Base-by-base conservation (phyloP, 2,888 invertebrate genomes). In the Harpalus rufipes region DNA sequence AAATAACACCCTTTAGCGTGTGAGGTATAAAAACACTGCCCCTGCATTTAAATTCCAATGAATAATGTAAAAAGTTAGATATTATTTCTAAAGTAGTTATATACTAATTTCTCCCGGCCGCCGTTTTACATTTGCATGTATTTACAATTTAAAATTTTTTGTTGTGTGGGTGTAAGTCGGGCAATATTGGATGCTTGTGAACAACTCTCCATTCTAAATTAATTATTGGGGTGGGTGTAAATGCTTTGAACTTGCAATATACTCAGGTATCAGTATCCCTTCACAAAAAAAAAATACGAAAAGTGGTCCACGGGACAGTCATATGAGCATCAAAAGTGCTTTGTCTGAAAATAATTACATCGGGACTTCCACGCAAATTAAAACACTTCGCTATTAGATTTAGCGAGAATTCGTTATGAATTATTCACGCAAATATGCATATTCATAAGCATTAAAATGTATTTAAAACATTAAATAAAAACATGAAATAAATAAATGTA, bases 221-320 rank as follows among this genome's bases (percentile, higher is more conserved):
- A 81, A 81, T 81, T 81, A 81, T 65, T 65, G 44, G 68, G 51
- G 63, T 41, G 59, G 8, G 25, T 59, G 16, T 39, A 59, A n/a
- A 16, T 18, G 41, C 81, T 81, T 81, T 81, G 81, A 81, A 68
- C 81, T 81, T 21, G 65, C 81, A 65, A 81, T 81, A 81, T 81
- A 7, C 21, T 10, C 16, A 4, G 59, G 14, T 18, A 7, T 32
- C 12, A 7, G 39, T 16, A 5, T 7, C 39, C 1, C 68, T 68
- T 68, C n/a, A 68, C 39, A 68, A 68, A 68, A 68, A 68, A 68
- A 68, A 68, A 68, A 68, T 68, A 68, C 39, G 39, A 68, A 25
- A 68, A 68, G 68, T 68, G 68, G 32, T 25, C n/a, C 32, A 32
- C 7, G n/a, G 5, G 7, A n/a, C 16, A 61, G 32, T 32, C 32